These are phyloP conservation scores for Heliconius hermathena DNA, from an alignment of 1,140 invertebrate genomes.

Conservation along the genomic window DNA sequence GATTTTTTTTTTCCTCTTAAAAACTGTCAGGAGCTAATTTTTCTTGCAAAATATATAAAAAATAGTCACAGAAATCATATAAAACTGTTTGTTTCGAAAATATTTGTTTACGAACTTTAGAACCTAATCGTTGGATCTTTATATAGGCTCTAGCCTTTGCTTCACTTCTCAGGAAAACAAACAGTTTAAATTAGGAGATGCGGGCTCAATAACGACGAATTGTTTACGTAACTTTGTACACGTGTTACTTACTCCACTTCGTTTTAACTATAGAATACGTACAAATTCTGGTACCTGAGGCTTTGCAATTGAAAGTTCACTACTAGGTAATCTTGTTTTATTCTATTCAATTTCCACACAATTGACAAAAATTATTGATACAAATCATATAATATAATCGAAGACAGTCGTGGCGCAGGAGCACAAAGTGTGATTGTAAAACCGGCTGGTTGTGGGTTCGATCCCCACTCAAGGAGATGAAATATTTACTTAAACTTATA, in stretches of 20 bases:
- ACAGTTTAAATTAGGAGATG: constrained; percentile 33
- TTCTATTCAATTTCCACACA: neutral
- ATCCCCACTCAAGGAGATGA: too few species aligned
- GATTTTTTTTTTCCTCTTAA: neutral
- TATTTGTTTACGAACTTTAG: neutral
- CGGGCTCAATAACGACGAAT: constrained; percentile 29
- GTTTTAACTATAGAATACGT: neutral
- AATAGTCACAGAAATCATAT: neutral
- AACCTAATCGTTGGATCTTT: neutral
- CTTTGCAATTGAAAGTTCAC: neutral
- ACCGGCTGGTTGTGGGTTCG: too few species aligned
- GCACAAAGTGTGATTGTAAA: too few species aligned
- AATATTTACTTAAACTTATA: too few species aligned
- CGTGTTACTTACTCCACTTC: constrained; percentile 28
- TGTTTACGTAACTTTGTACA: constrained; percentile 43
- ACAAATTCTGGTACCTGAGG: neutral
- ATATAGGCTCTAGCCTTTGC: constrained; percentile 13
- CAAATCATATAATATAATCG: neutral
- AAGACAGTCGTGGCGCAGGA: too few species aligned
- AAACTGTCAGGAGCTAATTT: neutral
- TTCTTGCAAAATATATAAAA: neutral
- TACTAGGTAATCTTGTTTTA: neutral
- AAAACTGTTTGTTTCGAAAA: neutral
- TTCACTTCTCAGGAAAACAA: constrained; percentile 20
- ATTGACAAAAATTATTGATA: neutral